Evolutionary conservation across 2,888 invertebrate genomes (phyloP), one percentile per base, ranked within the genome.

Genomic region (Nemapogon koenigi): DNA sequence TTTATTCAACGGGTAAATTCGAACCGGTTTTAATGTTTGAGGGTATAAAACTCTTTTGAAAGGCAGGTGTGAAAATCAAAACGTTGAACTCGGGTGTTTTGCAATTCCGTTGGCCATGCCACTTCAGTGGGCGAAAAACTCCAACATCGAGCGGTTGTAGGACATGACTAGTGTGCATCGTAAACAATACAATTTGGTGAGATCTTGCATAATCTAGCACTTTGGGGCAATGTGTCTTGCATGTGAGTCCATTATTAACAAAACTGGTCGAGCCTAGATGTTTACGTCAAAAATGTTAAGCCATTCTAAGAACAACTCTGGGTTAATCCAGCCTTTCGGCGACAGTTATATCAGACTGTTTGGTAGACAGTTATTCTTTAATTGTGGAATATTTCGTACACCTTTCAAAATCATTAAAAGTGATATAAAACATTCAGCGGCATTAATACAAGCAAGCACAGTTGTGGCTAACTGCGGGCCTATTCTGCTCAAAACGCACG

Each of bases 171-270:
- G n/a, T n/a, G n/a, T n/a, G 48, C 35, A 49, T 40, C n/a, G 48
- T 49, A 40, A 49, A 46, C 32, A 48, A 37, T 30, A 45, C 19
- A 18, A 48, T 44, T n/a, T 46, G 38, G 29, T 43, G 35, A 15
- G 38, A 37, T 41, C 27, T 41, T 22, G 43, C 41, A 33, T 36
- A 41, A 8, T 39, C 37, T 22, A 46, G 29, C 27, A 46, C 42
- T 27, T 45, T 39, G 45, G 41, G 18, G 36, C 30, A 27, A 49
- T 40, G 29, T 50, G 46, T 31, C 43, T 42, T 25, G 44, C 43
- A 46, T 47, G 48, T 35, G 45, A 49, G 40, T 49, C 45, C 47
- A 49, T 46, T 19, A 48, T 43, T 25, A 50, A 37, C 17, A 49
- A 33, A 16, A 46, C 43, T 17, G 44, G 44, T 32, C 42, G 41